Evolutionary conservation across 2,888 invertebrate genomes (phyloP).

Genomic region (Lepidocyrtinus sp.): DNA sequence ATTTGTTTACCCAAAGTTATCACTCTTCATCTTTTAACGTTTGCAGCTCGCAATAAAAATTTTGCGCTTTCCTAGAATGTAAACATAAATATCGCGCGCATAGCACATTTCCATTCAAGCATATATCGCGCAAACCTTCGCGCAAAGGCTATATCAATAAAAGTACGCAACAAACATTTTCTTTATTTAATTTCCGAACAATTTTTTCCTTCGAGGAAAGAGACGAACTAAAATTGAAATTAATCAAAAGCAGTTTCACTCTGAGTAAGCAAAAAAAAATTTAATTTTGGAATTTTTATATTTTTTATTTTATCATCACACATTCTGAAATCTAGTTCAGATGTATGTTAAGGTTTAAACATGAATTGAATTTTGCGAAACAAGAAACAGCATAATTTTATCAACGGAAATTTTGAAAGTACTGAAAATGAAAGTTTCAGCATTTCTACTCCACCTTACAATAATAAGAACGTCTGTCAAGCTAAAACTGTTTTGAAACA

Average conservation of each 20-base stretch:
- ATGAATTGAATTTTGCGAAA: too few relatives aligned
- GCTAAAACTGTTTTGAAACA: neutral
- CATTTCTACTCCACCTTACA: too few relatives aligned
- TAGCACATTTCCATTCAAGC: neutral
- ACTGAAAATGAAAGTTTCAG: too few relatives aligned
- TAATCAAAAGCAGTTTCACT: neutral
- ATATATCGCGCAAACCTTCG: constrained; percentile 14
- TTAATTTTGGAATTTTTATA: neutral
- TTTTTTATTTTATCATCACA: neutral
- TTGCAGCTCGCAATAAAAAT: constrained; percentile 17
- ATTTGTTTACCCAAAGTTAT: constrained; percentile 19
- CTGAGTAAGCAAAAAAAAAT: neutral
- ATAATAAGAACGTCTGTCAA: too few relatives aligned
- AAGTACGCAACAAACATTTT: neutral
- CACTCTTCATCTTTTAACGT: constrained; percentile 8
- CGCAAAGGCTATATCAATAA: constrained; percentile 7
- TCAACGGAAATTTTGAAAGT: too few relatives aligned
- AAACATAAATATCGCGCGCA: neutral
- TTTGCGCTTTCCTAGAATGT: neutral
- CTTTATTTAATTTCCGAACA: constrained; percentile 14
- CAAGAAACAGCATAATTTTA: too few relatives aligned
- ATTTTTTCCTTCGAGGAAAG: neutral
- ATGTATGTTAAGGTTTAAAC: neutral
- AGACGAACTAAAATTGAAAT: neutral
- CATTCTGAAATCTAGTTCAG: neutral